Percentiles rank a stretch among this genome's conserved stretches.
These are phyloP conservation scores for Lepus townsendii DNA, from an alignment of 2,797 vertebrate genomes.

Conservation along the genomic window DNA sequence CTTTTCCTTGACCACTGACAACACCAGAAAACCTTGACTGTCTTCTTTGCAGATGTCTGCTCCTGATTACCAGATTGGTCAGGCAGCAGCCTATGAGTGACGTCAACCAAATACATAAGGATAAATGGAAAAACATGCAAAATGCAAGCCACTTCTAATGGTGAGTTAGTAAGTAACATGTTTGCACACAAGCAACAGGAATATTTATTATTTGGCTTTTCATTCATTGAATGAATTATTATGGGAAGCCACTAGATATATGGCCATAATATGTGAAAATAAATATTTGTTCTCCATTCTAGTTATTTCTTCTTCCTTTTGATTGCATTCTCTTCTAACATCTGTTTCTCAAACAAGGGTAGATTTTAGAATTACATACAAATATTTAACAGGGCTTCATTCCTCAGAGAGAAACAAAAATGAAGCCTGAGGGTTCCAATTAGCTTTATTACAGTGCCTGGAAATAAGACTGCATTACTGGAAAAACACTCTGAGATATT, in stretches of 20 bases:
- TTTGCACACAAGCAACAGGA: slow-evolving; percentile 41
- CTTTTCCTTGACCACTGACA: slow-evolving; percentile 62
- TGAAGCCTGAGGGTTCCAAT: slow-evolving; percentile 58
- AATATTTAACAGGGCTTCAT: slow-evolving; percentile 56
- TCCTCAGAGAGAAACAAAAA: slow-evolving; percentile 70
- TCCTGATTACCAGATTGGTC: slow-evolving; percentile 46
- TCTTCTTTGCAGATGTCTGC: slow-evolving; percentile 50
- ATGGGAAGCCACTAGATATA: slow-evolving; percentile 40
- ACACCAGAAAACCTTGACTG: slow-evolving; percentile 56
- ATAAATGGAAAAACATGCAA: slow-evolving; percentile 43
- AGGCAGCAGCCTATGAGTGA: background rate
- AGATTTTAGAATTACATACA: slow-evolving; percentile 54
- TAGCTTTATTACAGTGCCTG: slow-evolving; percentile 58
- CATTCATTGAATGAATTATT: slow-evolving; percentile 29
- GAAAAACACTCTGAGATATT: slow-evolving; percentile 28
- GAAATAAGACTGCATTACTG: slow-evolving; percentile 54
- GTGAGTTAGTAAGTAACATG: slow-evolving; percentile 40
- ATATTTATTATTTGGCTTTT: slow-evolving; percentile 49
- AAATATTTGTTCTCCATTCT: slow-evolving; percentile 63
- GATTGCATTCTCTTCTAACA: slow-evolving; percentile 54
- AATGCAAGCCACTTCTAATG: background rate
- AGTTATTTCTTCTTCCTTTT: slow-evolving; percentile 63
- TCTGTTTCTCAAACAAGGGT: slow-evolving; percentile 70
- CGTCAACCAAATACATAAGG: slow-evolving; percentile 34
- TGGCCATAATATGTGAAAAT: slow-evolving; percentile 44